phyloP scores from a whole-genome alignment of 2,113 vertebrate species.

The Phasianus colchicus region DNA sequence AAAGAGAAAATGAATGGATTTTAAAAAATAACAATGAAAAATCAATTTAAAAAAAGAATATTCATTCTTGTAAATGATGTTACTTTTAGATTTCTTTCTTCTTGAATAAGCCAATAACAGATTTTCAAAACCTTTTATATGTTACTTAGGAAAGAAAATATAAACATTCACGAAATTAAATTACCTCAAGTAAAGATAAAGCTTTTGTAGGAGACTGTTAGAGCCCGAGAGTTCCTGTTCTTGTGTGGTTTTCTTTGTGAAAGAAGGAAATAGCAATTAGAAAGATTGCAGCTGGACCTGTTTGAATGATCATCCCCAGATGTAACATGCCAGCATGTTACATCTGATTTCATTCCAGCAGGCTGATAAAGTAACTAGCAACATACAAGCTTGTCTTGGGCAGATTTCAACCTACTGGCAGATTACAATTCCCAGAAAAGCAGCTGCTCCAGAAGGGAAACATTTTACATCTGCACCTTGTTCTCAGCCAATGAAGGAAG shows the following conservation, averaged over 20 bases:
- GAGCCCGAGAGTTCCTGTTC: background rate
- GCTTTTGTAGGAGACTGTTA: background rate
- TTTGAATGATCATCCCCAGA: background rate
- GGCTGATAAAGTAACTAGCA: background rate
- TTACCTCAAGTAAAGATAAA: background rate
- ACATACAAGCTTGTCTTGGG: background rate
- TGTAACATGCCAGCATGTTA: background rate
- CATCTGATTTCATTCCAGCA: background rate
- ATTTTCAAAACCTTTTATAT: background rate
- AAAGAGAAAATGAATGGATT: background rate
- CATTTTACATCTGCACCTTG: background rate
- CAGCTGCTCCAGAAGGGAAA: background rate
- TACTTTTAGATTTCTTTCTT: background rate
- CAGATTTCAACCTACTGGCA: background rate
- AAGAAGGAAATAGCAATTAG: background rate
- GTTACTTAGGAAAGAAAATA: background rate
- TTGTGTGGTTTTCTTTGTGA: background rate
- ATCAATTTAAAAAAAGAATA: background rate
- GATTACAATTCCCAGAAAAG: background rate
- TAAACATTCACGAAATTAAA: background rate
- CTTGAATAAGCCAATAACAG: background rate
- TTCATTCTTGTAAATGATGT: background rate
- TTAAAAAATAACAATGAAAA: background rate
- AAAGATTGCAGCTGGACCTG: constrained; percentile 1
- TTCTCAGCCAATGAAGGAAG: background rate